Percentiles rank a stretch among this genome's conserved stretches.
Conservation (phyloP, 2,888 invertebrate genomes). For the Drosophila prostipennis region DNA sequence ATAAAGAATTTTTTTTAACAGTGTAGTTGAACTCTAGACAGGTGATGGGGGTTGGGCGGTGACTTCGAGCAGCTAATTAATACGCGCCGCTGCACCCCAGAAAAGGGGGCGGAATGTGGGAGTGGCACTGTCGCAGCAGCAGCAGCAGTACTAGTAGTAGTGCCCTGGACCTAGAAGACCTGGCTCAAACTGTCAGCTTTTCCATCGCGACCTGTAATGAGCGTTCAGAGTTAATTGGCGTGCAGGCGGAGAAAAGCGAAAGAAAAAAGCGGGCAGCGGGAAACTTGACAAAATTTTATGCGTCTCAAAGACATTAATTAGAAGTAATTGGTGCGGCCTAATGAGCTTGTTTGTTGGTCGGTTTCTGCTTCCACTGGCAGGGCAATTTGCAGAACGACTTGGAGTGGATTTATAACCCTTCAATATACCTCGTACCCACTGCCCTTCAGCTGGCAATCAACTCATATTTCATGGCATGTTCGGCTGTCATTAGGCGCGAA, state of each 20-base stretch:
- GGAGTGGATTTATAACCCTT: conserved; percentile 58
- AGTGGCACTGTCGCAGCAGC: conserved; percentile 26
- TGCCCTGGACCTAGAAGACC: conserved; percentile 12
- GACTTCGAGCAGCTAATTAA: conserved; percentile 75
- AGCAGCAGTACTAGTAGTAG: background rate
- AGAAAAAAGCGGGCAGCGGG: conserved; percentile 7
- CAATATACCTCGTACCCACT: conserved; percentile 9
- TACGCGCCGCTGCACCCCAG: conserved; percentile 75
- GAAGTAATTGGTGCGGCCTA: conserved; percentile 69
- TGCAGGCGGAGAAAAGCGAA: conserved; percentile 49
- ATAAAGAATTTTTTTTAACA: no score
- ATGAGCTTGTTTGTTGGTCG: conserved; percentile 61
- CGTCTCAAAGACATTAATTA: conserved; percentile 73
- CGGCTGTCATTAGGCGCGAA: conserved; percentile 63
- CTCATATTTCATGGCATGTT: conserved; percentile 79
- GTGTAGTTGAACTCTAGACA: conserved; percentile 18
- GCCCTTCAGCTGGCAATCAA: conserved; percentile 57
- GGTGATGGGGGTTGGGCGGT: conserved; percentile 44
- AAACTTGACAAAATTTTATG: conserved; percentile 71
- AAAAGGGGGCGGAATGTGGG: conserved; percentile 34
- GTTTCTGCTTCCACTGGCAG: background rate
- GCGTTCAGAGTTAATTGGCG: conserved; percentile 79
- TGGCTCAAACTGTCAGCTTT: conserved; percentile 34
- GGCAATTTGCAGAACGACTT: conserved; percentile 9
- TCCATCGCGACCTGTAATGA: conserved; percentile 68